Conservation (phyloP, 2,113 vertebrate species). For the Recurvirostra avosetta region DNA sequence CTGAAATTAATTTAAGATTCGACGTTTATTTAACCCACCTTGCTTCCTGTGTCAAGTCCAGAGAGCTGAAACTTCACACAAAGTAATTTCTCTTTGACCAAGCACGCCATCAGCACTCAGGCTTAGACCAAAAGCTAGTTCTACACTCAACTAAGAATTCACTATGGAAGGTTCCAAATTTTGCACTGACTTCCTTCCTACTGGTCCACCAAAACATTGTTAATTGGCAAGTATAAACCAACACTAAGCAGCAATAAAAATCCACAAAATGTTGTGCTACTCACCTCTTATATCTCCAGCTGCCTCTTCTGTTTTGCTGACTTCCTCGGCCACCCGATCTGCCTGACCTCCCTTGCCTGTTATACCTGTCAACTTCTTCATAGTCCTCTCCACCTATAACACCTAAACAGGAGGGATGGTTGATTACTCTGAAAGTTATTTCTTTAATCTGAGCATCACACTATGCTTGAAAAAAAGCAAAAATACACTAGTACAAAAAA, state of each 20-base stretch:
- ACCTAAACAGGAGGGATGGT: constrained; percentile 66
- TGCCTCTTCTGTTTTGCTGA: constrained; percentile 87
- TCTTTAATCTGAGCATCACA: background rate
- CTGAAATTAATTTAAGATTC: background rate
- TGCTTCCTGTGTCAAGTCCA: background rate
- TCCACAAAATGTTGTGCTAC: background rate
- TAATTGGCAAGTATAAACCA: background rate
- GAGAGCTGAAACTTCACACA: background rate
- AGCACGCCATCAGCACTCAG: rapidly evolving
- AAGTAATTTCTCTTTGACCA: background rate
- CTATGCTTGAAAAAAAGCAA: background rate
- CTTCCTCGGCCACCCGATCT: constrained; percentile 75
- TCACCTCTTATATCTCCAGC: constrained; percentile 97
- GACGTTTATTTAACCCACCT: background rate
- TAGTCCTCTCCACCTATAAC: constrained; percentile 86
- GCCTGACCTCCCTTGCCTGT: constrained; percentile 75
- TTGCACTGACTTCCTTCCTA: background rate
- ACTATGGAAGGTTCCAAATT: background rate
- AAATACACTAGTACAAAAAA: background rate
- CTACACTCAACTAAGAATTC: background rate
- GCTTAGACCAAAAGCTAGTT: background rate
- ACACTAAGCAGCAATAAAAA: background rate
- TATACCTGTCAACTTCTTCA: constrained; percentile 86
- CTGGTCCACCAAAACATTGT: background rate
- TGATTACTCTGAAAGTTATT: background rate